Conservation (phyloP, 2,888 invertebrate genomes). For the Nineta flava region DNA sequence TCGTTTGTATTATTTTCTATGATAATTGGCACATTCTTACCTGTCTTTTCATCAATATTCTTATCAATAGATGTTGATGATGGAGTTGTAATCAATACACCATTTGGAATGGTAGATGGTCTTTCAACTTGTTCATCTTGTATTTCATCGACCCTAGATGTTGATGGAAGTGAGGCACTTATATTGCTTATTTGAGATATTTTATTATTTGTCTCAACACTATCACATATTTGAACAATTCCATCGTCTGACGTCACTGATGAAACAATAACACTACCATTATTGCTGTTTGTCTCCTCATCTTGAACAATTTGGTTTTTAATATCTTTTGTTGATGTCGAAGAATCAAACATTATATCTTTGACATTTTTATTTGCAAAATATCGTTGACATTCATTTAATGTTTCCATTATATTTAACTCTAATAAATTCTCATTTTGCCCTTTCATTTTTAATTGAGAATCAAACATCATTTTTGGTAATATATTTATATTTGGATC, state of each 20-base stretch:
- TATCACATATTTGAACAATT: not conserved
- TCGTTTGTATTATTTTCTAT: not conserved
- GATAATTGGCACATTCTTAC: not conserved
- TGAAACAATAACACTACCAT: not conserved
- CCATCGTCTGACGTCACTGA: not conserved
- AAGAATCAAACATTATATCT: not conserved
- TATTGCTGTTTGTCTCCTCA: not conserved
- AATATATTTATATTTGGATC: conserved; percentile 1
- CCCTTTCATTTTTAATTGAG: not conserved
- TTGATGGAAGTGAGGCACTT: not conserved
- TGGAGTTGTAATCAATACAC: not conserved
- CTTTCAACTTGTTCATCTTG: not conserved
- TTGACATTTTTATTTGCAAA: conserved; percentile 3
- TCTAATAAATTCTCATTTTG: not conserved
- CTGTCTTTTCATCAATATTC: not conserved
- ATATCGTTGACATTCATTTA: conserved; percentile 4
- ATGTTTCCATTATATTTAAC: conserved; percentile 4
- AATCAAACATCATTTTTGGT: not conserved
- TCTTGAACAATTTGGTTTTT: not conserved
- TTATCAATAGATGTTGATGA: not conserved
- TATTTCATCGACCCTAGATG: not conserved
- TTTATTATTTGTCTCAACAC: not conserved
- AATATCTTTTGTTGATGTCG: not conserved
- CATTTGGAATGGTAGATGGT: not conserved
- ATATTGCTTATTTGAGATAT: not conserved